Base-by-base conservation (phyloP, 2,797 vertebrate genomes). In the Platyrinchus mystaceus region DNA sequence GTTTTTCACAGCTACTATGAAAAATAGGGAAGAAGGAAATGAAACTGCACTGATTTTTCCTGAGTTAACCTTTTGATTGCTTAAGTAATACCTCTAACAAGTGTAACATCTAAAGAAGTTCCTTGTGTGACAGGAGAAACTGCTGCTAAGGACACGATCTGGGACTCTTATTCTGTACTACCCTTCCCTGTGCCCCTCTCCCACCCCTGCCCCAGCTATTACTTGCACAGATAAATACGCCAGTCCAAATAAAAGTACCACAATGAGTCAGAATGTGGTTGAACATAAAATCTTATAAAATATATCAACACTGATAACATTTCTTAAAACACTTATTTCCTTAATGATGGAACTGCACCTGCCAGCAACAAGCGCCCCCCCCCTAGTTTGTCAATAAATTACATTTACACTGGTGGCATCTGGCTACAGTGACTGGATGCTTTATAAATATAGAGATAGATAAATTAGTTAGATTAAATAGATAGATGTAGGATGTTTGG, bases 381-480 rank as follows among this genome's bases (percentile, higher is more conserved):
- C 8, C 10, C n/a, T 24, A 7, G 27, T 60, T 80, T 60, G 32
- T 94, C 90, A 90, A 56, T 83, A 95, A 93, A 88, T 64, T 71
- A 26, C 23, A 24, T 68, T 71, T 91, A 67, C 56, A 30, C 11
- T 56, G 41, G 37, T 91, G 67, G 28, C 55, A 82, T 84, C 75
- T 90, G 68, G n/a, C 59, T 93, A 63, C 47, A 53, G 52, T 71
- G 62, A 36, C 68, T 78, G n/a, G 24, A 62, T 76, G 36, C 10
- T 84, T 83, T 84, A 90, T 37, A 92, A 80, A 87, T 81, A 78
- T 2, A 59, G 16, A 93, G 75, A 60, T 34, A 70, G 75, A 87
- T 83, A 77, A 91, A 96, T 91, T 92, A 91, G 46, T 53, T 93
- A 78, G 89, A 94, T 96, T 91, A 95, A 92, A 80, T 53, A 92